phyloP scores from a whole-genome alignment of 2,888 invertebrate genomes.

The Temnothorax rugatulus region DNA sequence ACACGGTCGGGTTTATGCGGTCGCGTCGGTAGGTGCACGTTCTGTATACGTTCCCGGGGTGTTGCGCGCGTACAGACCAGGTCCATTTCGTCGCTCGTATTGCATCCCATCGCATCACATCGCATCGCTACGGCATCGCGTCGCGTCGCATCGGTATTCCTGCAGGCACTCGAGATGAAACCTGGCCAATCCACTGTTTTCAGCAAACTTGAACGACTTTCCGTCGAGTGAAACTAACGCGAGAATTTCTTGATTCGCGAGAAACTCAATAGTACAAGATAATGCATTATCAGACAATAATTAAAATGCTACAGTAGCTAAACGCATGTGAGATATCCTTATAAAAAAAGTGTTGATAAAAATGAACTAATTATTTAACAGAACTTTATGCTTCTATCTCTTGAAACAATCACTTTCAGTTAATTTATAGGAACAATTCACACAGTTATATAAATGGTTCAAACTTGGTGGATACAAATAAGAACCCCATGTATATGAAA shows the following conservation, averaged over 20 bases:
- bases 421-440: neutral
- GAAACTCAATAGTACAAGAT: neutral
- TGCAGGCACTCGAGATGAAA: constrained; percentile 1
- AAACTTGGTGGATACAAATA: neutral
- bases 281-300: neutral
- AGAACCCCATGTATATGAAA: neutral
- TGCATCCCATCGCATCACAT: neutral
- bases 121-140: neutral
- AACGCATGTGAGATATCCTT: neutral
- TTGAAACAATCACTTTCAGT: constrained; percentile 3
- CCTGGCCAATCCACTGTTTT: constrained; percentile 34
- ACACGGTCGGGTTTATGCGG: constrained; percentile 71
- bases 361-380: neutral
- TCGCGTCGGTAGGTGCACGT: constrained; percentile 68
- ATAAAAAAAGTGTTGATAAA: neutral
- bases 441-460: neutral
- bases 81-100: constrained; percentile 15
- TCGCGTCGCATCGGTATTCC: constrained; percentile 29
- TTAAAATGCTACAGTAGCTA: neutral
- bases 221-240: constrained; percentile 14
- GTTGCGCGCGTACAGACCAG: constrained; percentile 44
- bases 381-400: neutral
- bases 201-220: constrained; percentile 24
- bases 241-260: constrained; percentile 9
- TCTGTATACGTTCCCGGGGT: constrained; percentile 23